Conservation (phyloP, 1,140 invertebrate genomes). For the Berghia stephanieae region DNA sequence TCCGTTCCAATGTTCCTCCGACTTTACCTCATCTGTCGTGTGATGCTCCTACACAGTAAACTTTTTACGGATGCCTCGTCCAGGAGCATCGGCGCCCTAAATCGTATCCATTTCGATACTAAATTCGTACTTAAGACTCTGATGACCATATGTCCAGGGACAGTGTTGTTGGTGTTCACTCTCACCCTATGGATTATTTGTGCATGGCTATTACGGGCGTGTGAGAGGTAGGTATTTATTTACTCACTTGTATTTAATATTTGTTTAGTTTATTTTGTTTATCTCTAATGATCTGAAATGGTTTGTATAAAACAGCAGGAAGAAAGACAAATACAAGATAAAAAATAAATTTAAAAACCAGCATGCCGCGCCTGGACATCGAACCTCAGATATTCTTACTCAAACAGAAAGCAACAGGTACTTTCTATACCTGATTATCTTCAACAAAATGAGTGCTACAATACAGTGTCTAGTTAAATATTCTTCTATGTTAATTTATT, state of each 20-base stretch:
- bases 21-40: slow-evolving; percentile 98
- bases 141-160: slow-evolving; percentile 99
- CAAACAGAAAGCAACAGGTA: too few relatives aligned
- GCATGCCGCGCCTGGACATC: too few relatives aligned
- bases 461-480: too few relatives aligned
- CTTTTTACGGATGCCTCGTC: slow-evolving; percentile 98
- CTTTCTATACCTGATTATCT: too few relatives aligned
- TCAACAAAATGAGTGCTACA: too few relatives aligned
- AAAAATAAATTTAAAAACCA: too few relatives aligned
- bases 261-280: neutral
- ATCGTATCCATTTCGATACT: slow-evolving; percentile 99
- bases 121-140: slow-evolving; percentile 98
- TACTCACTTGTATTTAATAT: neutral
- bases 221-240: slow-evolving; percentile 87
- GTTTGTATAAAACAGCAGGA: too few relatives aligned
- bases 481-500: too few relatives aligned
- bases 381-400: too few relatives aligned
- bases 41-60: slow-evolving; percentile 99
- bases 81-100: slow-evolving; percentile 87
- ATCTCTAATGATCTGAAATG: too few relatives aligned
- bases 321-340: too few relatives aligned
- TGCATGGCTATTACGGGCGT: slow-evolving; percentile 97
- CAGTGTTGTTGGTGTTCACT: slow-evolving; percentile 97
- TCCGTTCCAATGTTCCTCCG: slow-evolving; percentile 99
- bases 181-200: slow-evolving; percentile 99